Base-by-base conservation (phyloP, 1,140 invertebrate genomes). In the Orchestia grillus region DNA sequence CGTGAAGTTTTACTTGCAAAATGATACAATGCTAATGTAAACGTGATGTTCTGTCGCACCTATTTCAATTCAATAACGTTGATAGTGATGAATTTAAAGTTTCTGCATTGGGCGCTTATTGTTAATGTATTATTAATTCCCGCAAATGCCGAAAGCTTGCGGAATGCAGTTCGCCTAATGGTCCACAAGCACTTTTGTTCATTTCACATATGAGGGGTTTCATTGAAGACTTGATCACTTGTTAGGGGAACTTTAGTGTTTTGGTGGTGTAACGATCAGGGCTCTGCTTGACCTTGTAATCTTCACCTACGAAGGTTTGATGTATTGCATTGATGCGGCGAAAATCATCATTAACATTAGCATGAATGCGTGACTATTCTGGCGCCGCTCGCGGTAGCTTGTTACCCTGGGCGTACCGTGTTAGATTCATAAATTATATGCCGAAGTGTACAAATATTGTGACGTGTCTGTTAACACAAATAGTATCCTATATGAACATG, bases 371-470 rank as follows among this genome's bases (percentile, higher is more conserved):
- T 19, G 1, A 36, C 11, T 36, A 36, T 23, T 77, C 62, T 1
- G 11, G 62, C 62, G 11, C 28, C 62, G 28, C 62, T 77, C 62
- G 62, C 62, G 62, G 62, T 77, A 77, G 36, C 1, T 77, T 28
- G 62, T 77, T 36, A 77, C 11, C 11, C 62, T 8, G 62, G 62
- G 11, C 88, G 15, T 19, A 90, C 88, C 23, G 42, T 90, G 43
- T 90, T 90, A 28, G 88, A 90, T 8, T 90, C 92, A 44, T 94
- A 19, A 45, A 94, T 23, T 43, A 91, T 45, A 94, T 45, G 43
- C 92, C 44, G 92, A 45, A 45, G 44, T 94, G 92, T 94, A 94
- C 92, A 94, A 94, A 94, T 94, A 44, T 44, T 94, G 92, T 94
- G 92, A 94, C 19, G 44, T 44, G 43, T 94, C 92, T 42, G 43